phyloP scores from a whole-genome alignment of 1,140 invertebrate species.

The Eupeodes corollae region DNA sequence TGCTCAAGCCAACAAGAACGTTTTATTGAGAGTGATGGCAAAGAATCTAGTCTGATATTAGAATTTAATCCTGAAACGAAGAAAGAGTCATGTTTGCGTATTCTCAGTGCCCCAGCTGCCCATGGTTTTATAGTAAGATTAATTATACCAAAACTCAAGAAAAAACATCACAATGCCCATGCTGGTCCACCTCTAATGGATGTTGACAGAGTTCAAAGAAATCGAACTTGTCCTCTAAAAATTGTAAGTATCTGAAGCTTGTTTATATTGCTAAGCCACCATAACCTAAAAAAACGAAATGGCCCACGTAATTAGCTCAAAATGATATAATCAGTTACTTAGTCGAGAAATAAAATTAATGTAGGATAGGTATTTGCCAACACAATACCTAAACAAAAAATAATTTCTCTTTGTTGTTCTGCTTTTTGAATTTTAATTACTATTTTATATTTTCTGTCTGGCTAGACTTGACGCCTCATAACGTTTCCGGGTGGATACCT shows the following conservation, averaged over 20 bases:
- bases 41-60: constrained; percentile 34
- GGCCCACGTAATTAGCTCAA: no score
- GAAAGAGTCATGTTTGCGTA: constrained; percentile 21
- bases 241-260: constrained; percentile 35
- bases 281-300: no score
- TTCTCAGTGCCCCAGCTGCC: constrained; percentile 24
- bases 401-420: no score
- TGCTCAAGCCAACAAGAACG: constrained; percentile 30
- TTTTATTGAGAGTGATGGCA: constrained; percentile 33
- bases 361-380: no score
- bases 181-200: background rate
- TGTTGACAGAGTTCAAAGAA: background rate
- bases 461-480: no score
- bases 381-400: no score
- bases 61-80: constrained; percentile 26
- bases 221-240: constrained; percentile 28
- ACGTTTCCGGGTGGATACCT: no score
- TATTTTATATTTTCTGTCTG: no score
- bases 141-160: constrained; percentile 25
- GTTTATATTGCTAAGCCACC: no score
- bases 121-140: constrained; percentile 35
- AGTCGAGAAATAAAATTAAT: no score
- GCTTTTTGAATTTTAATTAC: no score
- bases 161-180: background rate
- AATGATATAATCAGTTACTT: no score